Evolutionary conservation across 2,113 vertebrate species (phyloP).

Genomic region (Oreotrochilus melanogaster): DNA sequence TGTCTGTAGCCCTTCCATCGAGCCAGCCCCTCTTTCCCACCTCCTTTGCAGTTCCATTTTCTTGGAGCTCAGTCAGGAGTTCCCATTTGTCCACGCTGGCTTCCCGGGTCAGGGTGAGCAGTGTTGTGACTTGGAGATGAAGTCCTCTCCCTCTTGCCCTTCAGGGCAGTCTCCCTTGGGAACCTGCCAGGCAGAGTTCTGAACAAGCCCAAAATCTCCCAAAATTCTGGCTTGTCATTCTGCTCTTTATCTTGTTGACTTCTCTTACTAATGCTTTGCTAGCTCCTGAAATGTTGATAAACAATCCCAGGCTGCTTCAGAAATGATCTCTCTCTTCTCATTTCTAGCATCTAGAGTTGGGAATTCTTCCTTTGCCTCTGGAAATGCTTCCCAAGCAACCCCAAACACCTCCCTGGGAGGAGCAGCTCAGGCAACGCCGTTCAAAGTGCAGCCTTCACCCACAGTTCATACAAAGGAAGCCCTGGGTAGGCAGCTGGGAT

Average conservation of each 20-base stretch:
- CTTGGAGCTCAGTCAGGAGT: fast-evolving
- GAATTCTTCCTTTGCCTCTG: slow-evolving; percentile 69
- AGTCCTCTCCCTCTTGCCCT: background rate
- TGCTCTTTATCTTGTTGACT: background rate
- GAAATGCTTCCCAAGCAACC: slow-evolving; percentile 84
- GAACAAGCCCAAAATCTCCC: background rate
- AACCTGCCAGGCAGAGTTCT: background rate
- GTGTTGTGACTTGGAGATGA: background rate
- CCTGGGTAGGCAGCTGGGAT: slow-evolving; percentile 79
- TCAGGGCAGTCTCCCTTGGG: background rate
- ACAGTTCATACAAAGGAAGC: slow-evolving; percentile 94
- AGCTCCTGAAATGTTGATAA: background rate
- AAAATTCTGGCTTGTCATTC: background rate
- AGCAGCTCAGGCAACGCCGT: slow-evolving; percentile 83
- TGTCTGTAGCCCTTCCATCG: background rate
- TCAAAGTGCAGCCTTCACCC: slow-evolving; percentile 88
- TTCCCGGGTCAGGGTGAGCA: background rate
- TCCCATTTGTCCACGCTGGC: background rate
- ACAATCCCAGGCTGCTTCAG: background rate
- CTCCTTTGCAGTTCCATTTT: background rate
- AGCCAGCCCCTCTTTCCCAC: background rate
- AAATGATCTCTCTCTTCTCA: background rate
- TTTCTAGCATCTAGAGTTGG: slow-evolving; percentile 25
- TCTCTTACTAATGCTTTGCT: background rate
- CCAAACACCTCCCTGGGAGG: slow-evolving; percentile 89